Conservation (phyloP, 2,888 invertebrate species). For the Ophion costatus region DNA sequence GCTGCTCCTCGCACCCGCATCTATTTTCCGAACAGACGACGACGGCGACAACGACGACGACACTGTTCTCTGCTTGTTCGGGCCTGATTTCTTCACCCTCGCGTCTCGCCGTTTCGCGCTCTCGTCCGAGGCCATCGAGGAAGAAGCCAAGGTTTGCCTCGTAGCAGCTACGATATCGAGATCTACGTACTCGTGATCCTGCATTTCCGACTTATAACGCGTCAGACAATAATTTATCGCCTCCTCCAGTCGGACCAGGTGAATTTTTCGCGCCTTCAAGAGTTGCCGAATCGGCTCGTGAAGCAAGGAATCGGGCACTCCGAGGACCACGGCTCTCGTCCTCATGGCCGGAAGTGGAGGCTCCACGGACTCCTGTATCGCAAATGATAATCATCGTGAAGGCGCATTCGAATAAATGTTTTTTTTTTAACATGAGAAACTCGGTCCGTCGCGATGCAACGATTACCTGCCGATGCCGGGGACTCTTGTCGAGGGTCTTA, state of each 20-base stretch:
- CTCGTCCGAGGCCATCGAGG: conserved; percentile 82
- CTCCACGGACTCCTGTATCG: conserved; percentile 74
- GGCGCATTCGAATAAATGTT: not conserved
- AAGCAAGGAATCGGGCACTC: conserved; percentile 81
- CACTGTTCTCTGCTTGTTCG: conserved; percentile 77
- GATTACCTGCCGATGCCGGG: conserved; percentile 80
- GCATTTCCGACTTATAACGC: conserved; percentile 85
- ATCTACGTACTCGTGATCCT: conserved; percentile 84
- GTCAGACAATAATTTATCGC: conserved; percentile 86
- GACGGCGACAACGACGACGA: not conserved
- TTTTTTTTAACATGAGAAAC: not conserved
- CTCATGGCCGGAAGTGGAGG: conserved; percentile 82
- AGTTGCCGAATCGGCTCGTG: conserved; percentile 83
- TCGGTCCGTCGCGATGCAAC: no score
- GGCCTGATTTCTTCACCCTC: conserved; percentile 74
- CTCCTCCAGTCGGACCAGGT: conserved; percentile 84
- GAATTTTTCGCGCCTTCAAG: conserved; percentile 82
- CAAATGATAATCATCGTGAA: not conserved
- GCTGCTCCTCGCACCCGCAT: conserved; percentile 67
- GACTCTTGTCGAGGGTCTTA: conserved; percentile 83
- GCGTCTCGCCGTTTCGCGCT: conserved; percentile 75
- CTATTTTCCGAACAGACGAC: conserved; percentile 73
- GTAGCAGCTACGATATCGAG: conserved; percentile 68
- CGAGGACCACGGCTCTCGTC: conserved; percentile 83
- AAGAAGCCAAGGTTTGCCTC: conserved; percentile 71